Evolutionary conservation across 2,797 vertebrate genomes (phyloP).

Genomic region (Pteropus rufus): DNA sequence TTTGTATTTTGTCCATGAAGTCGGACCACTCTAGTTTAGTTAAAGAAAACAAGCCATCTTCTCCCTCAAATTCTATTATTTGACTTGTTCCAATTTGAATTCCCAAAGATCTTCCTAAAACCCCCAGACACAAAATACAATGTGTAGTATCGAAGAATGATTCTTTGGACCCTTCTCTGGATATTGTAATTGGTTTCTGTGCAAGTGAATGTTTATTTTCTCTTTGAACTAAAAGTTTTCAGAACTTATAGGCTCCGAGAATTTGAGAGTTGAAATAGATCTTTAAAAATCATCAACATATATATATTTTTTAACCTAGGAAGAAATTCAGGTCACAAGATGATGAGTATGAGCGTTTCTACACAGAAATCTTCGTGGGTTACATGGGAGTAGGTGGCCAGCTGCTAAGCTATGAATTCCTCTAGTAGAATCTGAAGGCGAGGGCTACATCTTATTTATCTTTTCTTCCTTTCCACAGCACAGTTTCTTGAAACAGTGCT

Average conservation of each 20-base stretch:
- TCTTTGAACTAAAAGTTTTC: background rate
- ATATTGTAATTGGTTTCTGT: background rate
- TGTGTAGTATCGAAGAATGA: background rate
- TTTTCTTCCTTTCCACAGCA: background rate
- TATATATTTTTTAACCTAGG: background rate
- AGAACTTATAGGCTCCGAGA: background rate
- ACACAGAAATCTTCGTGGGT: background rate
- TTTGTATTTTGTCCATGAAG: background rate
- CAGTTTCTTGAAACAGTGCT: background rate
- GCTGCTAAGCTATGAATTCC: background rate
- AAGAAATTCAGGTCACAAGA: background rate
- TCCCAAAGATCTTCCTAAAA: slow-evolving; percentile 28
- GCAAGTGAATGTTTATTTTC: background rate
- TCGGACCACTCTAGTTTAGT: background rate
- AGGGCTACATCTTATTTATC: background rate
- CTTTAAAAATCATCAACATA: slow-evolving; percentile 5
- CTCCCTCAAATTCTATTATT: background rate
- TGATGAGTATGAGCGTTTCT: background rate
- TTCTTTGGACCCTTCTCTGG: background rate
- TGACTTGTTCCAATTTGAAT: background rate
- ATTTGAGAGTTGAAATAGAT: background rate
- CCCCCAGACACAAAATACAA: background rate
- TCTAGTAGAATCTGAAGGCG: background rate
- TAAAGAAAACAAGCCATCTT: background rate
- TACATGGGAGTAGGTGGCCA: background rate